Percentiles rank a stretch among this genome's conserved stretches.
Evolutionary conservation across 2,888 invertebrate species (phyloP).

Genomic region (Protophormia terraenovae): DNA sequence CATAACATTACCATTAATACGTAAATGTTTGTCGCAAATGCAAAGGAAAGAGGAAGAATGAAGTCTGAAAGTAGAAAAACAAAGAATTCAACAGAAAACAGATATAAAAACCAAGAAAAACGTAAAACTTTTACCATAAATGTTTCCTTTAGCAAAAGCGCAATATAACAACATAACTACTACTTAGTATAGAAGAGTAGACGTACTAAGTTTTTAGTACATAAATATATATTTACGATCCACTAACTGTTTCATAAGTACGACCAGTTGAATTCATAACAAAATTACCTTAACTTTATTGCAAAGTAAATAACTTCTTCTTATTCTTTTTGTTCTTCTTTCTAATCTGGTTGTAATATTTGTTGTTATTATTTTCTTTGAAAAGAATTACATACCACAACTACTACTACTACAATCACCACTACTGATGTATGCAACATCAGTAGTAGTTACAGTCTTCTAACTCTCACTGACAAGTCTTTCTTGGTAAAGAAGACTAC

Average conservation of each 20-base stretch:
- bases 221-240: conserved; percentile 5
- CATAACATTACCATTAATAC: conserved; percentile 27
- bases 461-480: conserved; percentile 22
- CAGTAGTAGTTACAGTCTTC: conserved; percentile 8
- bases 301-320: conserved; percentile 36
- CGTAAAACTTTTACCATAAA: conserved; percentile 24
- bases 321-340: background rate
- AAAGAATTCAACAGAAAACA: background rate
- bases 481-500: conserved; percentile 14
- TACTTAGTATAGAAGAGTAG: background rate
- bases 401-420: background rate
- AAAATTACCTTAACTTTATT: conserved; percentile 55
- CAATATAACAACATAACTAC: conserved; percentile 7
- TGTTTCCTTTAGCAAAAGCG: background rate
- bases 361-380: background rate
- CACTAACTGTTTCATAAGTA: background rate
- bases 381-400: background rate
- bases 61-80: background rate
- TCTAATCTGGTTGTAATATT: background rate
- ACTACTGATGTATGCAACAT: background rate
- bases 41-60: background rate
- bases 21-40: background rate
- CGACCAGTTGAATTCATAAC: conserved; percentile 44
- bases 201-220: background rate
- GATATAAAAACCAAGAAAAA: background rate